A percentile compares a stretch with the other conserved stretches of the same genome.
Evolutionary conservation across 2,113 vertebrate species (phyloP).

Genomic region (Microcebus lehilahytsara): DNA sequence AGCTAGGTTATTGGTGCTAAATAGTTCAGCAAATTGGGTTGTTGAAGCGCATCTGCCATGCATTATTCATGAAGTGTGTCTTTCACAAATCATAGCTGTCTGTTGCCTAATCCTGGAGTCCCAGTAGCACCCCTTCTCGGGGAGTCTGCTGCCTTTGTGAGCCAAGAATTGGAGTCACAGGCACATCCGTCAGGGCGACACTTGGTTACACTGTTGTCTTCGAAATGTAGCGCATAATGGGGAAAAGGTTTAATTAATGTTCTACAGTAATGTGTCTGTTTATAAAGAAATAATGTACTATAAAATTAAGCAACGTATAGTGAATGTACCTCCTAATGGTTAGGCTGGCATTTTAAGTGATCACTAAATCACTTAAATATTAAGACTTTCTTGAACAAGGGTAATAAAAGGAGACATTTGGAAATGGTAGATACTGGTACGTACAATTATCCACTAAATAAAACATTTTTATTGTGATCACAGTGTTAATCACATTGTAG

Average conservation of each 20-base stretch:
- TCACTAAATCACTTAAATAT: slow-evolving; percentile 87
- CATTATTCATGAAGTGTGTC: slow-evolving; percentile 78
- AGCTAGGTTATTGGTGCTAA: slow-evolving; percentile 80
- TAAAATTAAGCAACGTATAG: slow-evolving; percentile 83
- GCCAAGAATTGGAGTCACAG: slow-evolving; percentile 62
- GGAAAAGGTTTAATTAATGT: slow-evolving; percentile 85
- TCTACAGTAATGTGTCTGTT: slow-evolving; percentile 84
- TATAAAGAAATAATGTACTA: slow-evolving; percentile 88
- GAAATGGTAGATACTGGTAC: slow-evolving; percentile 77
- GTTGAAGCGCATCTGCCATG: slow-evolving; percentile 74
- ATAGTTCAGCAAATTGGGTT: slow-evolving; percentile 80
- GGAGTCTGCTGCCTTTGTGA: slow-evolving; percentile 58
- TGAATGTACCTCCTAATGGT: slow-evolving; percentile 85
- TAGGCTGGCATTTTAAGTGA: slow-evolving; percentile 84
- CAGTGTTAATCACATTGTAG: slow-evolving; percentile 78
- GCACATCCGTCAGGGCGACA: slow-evolving; percentile 70
- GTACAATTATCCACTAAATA: slow-evolving; percentile 84
- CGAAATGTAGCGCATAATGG: slow-evolving; percentile 79
- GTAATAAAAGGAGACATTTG: slow-evolving; percentile 86
- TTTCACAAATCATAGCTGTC: slow-evolving; percentile 76
- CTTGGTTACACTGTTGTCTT: slow-evolving; percentile 73
- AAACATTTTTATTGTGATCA: slow-evolving; percentile 85
- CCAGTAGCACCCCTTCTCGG: slow-evolving; percentile 17
- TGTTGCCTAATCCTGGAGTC: slow-evolving; percentile 33
- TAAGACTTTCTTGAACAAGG: slow-evolving; percentile 85